Evolutionary conservation across 2,113 vertebrate species (phyloP), one percentile per base, ranked within the genome.

Genomic region (Myiozetetes cayanensis): DNA sequence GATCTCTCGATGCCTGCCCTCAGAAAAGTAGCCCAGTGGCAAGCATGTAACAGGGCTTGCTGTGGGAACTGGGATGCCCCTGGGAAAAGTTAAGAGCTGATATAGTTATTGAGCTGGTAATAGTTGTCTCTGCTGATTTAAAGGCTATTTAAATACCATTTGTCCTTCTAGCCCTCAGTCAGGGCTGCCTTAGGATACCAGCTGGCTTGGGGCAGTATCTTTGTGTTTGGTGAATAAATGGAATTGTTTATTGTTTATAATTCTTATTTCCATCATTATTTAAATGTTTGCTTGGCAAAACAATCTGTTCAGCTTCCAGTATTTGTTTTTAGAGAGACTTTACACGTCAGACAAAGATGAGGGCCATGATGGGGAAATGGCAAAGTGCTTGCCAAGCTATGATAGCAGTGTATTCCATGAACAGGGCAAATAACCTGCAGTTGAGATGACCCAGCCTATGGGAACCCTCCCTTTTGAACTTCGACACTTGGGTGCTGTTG

Each of bases 271-370:
- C 71, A 90, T 84, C 75, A 80, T 91, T 95, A 93, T 93, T 97
- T 89, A 85, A 96, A 91, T 83, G 77, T 94, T 95, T 90, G 58
- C 76, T 73, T 95, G 88, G 93, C 79, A 68, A 96, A 94, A 91
- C 91, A 93, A 87, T 94, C 71, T 52, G 44, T 74, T 93, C 84
- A 79, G 93, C 66, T 97, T 97, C 95, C 96, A 97, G 90, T 87
- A 93, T 96, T 97, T 97, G 96, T 97, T 96, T 88, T 77, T 86
- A 53, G 78, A 86, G 59, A 70, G 90, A 39, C 41, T 67, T 93
- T 73, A 61, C 66, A 55, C 7, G 7, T 85, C 89, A 97, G 77
- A 89, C n/a, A 13, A 76, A 79, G 75, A 66, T 43, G 67, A 55
- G 73, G 53, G 41, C 44, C 5, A 1, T 31, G 70, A 67, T 76